Evolutionary conservation across 1,140 invertebrate species (phyloP).

Genomic region (Nebria ingens): DNA sequence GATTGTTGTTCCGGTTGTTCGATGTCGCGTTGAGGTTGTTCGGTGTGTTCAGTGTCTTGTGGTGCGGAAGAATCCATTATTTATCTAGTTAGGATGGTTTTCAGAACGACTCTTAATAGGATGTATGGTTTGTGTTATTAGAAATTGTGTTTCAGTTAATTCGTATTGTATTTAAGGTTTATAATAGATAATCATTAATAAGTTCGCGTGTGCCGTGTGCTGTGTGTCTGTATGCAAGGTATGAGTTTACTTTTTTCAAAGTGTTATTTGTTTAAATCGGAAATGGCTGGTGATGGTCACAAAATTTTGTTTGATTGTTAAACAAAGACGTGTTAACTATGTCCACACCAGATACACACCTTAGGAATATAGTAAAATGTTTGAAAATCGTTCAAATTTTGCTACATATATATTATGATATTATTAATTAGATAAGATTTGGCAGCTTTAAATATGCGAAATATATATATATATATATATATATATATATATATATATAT

Average conservation of each 20-base stretch:
- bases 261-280: background rate
- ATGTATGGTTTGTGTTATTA: too few species aligned
- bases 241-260: too few species aligned
- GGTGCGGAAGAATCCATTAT: background rate
- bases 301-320: background rate
- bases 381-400: background rate
- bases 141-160: too few species aligned
- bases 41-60: background rate
- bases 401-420: background rate
- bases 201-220: too few species aligned
- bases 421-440: background rate
- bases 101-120: too few species aligned
- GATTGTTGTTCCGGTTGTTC: constrained; percentile 15
- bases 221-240: too few species aligned
- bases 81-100: too few species aligned
- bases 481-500: background rate
- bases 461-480: background rate
- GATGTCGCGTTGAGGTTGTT: background rate
- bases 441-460: background rate
- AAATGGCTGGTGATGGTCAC: background rate
- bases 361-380: background rate
- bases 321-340: background rate
- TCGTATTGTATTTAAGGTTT: too few species aligned
- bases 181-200: too few species aligned
- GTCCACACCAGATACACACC: background rate